phyloP scores from a whole-genome alignment of 2,888 invertebrate genomes.

The Cheilosia vulpina region DNA sequence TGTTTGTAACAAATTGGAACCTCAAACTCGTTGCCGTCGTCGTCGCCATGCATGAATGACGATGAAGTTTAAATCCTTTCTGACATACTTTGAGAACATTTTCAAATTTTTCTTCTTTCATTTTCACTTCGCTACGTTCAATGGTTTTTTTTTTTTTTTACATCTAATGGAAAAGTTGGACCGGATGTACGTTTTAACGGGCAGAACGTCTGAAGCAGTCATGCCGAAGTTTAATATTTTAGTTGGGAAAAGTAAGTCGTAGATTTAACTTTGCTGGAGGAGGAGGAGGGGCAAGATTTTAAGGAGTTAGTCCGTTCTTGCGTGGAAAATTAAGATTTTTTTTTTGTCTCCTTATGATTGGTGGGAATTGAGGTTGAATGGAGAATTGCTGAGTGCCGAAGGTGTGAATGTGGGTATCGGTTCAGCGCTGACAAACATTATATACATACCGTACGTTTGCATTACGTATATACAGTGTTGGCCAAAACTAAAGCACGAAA shows the following conservation, averaged over 20 bases:
- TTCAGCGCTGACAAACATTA: too few species aligned
- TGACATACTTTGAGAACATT: slow-evolving; percentile 60
- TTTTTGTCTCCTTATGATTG: neutral
- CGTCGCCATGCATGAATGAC: slow-evolving; percentile 52
- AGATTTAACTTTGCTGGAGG: neutral
- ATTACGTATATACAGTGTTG: too few species aligned
- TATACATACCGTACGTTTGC: too few species aligned
- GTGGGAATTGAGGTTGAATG: neutral
- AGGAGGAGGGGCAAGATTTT: neutral
- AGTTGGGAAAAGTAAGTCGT: neutral
- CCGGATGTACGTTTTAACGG: slow-evolving; percentile 48
- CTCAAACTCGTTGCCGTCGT: neutral
- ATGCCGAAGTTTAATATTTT: slow-evolving; percentile 6
- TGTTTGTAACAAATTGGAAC: neutral
- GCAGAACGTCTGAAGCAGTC: slow-evolving; percentile 17
- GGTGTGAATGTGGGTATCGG: too few species aligned
- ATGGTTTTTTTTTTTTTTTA: neutral
- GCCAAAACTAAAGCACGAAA: too few species aligned
- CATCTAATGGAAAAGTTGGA: slow-evolving; percentile 25
- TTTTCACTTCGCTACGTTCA: slow-evolving; percentile 7
- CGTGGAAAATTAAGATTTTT: neutral
- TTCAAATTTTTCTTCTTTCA: slow-evolving; percentile 35
- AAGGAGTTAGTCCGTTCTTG: neutral
- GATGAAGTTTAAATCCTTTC: slow-evolving; percentile 61
- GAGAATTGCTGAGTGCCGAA: neutral